Conservation (phyloP, 2,888 invertebrate genomes). For the Timandra comae region DNA sequence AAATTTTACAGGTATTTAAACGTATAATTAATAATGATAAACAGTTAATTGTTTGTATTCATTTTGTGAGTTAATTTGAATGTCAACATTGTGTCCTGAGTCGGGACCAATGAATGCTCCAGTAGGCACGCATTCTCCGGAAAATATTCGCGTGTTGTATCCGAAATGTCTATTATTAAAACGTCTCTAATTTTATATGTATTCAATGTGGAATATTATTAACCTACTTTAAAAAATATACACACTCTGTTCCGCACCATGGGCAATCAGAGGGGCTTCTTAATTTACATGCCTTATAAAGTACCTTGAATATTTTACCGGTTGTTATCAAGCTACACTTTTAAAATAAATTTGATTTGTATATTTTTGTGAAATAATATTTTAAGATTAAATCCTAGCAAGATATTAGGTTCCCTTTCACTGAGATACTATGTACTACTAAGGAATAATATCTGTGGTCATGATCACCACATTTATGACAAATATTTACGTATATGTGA, state of each 20-base stretch:
- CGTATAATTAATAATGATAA: too few species aligned
- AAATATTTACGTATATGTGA: too few species aligned
- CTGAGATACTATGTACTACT: too few species aligned
- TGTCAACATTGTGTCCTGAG: slow-evolving; percentile 26
- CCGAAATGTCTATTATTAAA: slow-evolving; percentile 1
- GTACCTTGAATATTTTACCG: too few species aligned
- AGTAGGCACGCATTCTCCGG: slow-evolving; percentile 7
- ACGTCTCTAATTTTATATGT: slow-evolving; percentile 4
- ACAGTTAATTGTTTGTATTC: slow-evolving; percentile 25
- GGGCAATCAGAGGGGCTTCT: background rate
- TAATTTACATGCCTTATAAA: background rate
- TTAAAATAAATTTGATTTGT: too few species aligned
- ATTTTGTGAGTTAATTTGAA: slow-evolving; percentile 30
- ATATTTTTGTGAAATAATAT: too few species aligned
- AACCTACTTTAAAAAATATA: background rate
- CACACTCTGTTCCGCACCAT: background rate
- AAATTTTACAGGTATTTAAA: too few species aligned
- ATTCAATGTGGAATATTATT: background rate
- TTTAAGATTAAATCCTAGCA: too few species aligned
- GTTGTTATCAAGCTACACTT: too few species aligned
- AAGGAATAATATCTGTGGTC: too few species aligned
- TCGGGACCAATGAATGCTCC: slow-evolving; percentile 23
- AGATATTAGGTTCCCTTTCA: too few species aligned
- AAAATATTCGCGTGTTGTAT: slow-evolving; percentile 6
- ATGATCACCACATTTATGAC: too few species aligned